Evolutionary conservation across 2,113 vertebrate species (phyloP).

Genomic region (Dendrocopos noguchii): DNA sequence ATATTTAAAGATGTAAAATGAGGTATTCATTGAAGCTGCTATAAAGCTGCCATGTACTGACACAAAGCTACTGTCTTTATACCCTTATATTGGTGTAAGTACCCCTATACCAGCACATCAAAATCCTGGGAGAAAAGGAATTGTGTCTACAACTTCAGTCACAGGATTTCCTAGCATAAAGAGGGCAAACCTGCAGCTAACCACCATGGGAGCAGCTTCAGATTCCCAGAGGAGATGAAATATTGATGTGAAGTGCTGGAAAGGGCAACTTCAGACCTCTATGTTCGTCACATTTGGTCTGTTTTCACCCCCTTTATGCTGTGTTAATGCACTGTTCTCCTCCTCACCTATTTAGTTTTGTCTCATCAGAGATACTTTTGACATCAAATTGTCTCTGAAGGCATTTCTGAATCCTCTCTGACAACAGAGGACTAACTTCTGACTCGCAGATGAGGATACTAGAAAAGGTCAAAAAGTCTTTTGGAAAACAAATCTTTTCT

Average conservation of each 20-base stretch:
- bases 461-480: not conserved
- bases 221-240: not conserved
- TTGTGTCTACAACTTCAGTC: not conserved
- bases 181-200: not conserved
- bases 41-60: not conserved
- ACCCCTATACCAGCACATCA: not conserved
- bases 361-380: not conserved
- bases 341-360: not conserved
- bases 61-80: too few relatives aligned
- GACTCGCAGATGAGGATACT: not conserved
- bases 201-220: not conserved
- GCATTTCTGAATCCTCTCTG: not conserved
- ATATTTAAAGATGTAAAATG: not conserved
- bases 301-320: not conserved
- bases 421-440: not conserved
- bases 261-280: not conserved
- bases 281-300: not conserved
- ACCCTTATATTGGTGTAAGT: too few relatives aligned
- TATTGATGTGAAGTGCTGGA: rapidly evolving
- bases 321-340: not conserved
- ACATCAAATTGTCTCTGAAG: not conserved
- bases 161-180: not conserved
- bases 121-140: not conserved
- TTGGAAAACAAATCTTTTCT: not conserved
- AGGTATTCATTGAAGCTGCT: not conserved